Base-by-base conservation (phyloP, 1,140 invertebrate genomes). In the Pseudoatta argentina region DNA sequence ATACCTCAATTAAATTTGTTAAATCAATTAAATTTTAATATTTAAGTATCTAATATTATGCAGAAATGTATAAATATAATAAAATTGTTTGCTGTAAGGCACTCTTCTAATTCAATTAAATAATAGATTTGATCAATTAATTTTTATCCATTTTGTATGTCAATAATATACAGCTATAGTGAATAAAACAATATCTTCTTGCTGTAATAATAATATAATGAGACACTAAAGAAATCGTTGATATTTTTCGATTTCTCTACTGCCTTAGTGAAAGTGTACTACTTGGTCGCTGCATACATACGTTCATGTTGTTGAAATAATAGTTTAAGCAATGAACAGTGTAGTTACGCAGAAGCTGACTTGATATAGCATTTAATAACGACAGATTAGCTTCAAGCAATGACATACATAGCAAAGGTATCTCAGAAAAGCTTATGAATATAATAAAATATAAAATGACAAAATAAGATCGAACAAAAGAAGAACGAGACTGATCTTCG, bases 281-380 rank as follows among this genome's bases (percentile, higher is more conserved):
- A 61, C 61, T 63, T 18, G n/a, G 51, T 12, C 12, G 4, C 34
- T 14, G n/a, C 3, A 34, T 4, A 12, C 51, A 72, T 73, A 34
- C 18, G 7, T 39, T 27, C 24, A 10, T 30, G 8, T 55, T 34
- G 5, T 63, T 63, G 34, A 2, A 3, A 4, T 75, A 57, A 21
- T 64, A 39, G 21, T 77, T 77, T 77, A 77, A 18, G 21, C 34
- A 77, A 77, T 44, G 14, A 61, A 44, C 2, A 44, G 7, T 6
- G 10, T 44, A 1, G 4, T 44, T 63, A 63, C 8, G 8, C 16
- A 44, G 3, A 48, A 76, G 14, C 59, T 76, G 21, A 76, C 21
- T 12, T 63, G 24, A 63, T 77, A 48, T 14, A 39, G 16, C 5
- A 76, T 44, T 63, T 77, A 77, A 48, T 27, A 63, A 8, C 24